A percentile compares a stretch with the other conserved stretches of the same genome.
These are phyloP conservation scores for Ditylenchus weischeri DNA, from an alignment of 2,888 invertebrate species.

Conservation along the genomic window DNA sequence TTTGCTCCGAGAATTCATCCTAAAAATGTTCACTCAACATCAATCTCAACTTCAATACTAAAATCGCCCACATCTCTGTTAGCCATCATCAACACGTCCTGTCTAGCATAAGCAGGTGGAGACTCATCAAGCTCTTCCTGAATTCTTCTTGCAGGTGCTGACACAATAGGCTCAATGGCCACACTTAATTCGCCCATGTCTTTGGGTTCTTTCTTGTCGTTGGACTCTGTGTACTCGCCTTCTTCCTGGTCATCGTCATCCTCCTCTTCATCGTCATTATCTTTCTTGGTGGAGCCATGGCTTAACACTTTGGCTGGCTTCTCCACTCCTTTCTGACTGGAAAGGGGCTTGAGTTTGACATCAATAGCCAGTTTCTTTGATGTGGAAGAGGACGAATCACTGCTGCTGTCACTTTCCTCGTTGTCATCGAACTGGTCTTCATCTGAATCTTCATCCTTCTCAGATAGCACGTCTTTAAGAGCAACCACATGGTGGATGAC, in stretches of 20 bases:
- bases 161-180: slow-evolving; percentile 54
- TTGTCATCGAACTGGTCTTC: slow-evolving; percentile 34
- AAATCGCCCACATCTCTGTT: slow-evolving; percentile 16
- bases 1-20: slow-evolving; percentile 4
- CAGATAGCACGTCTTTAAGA: slow-evolving; percentile 28
- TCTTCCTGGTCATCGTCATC: slow-evolving; percentile 27
- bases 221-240: slow-evolving; percentile 4
- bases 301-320: slow-evolving; percentile 24
- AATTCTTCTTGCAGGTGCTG: slow-evolving; percentile 34
- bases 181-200: slow-evolving; percentile 36
- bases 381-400: slow-evolving; percentile 8
- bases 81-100: slow-evolving; percentile 45
- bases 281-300: slow-evolving; percentile 16
- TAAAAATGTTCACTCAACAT: background rate
- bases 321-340: slow-evolving; percentile 18
- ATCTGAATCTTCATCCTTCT: slow-evolving; percentile 30
- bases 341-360: slow-evolving; percentile 9
- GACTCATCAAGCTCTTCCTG: slow-evolving; percentile 18
- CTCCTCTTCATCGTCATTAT: slow-evolving; percentile 39
- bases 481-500: slow-evolving; percentile 14
- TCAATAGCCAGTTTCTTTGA: slow-evolving; percentile 9
- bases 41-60: slow-evolving; percentile 8
- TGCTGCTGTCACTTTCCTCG: slow-evolving; percentile 20
- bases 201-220: slow-evolving; percentile 13
- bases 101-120: slow-evolving; percentile 42